Base-by-base conservation (phyloP, 2,113 vertebrate genomes). In the Neogobius melanostomus region DNA sequence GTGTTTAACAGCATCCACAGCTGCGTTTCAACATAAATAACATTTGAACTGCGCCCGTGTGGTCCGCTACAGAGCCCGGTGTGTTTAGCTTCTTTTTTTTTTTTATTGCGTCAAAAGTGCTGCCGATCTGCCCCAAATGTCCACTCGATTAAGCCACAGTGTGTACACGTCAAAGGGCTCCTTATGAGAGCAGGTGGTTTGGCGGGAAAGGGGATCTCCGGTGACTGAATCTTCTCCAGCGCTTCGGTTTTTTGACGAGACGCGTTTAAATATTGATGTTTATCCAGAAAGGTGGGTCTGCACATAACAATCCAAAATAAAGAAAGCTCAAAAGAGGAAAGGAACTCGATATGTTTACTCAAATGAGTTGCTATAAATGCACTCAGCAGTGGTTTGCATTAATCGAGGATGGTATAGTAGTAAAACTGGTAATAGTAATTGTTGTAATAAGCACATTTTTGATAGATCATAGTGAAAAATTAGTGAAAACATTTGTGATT, bases 221-320 rank as follows among this genome's bases (percentile, higher is more conserved):
- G 73, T 66, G 81, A 82, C 66, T 79, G 71, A 28, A 11, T 74
- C 71, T 72, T 68, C 44, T 76, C 80, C 49, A 43, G 80, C 11
- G 48, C 68, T 75, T 77, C 8, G 36, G 56, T 59, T 44, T 43
- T n/a, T 14, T 51, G 11, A 51, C 6, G 49, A 14, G 15, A 8
- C 11, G 1, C 2, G 36, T 61, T 63, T 46, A 9, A 56, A 11
- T 11, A 21, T 11, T 17, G 28, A 56, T 56, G 28, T 56, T 28
- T 56, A 28, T 28, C 9, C 53, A 11, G 17, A 50, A 5, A 15
- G 5, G 3, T 36, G 28, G 28, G 28, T 36, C 28, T 5, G 28
- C 28, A 4, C 28, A 36, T 3, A 36, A 36, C 28, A 36, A 36
- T 36, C 28, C 28, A 36, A 36, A 36, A 5, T 36, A 36, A 36